A percentile compares a stretch with the other conserved stretches of the same genome.
These are phyloP conservation scores for Gymnothorax reevesii DNA, from an alignment of 2,797 vertebrate genomes.

Conservation along the genomic window DNA sequence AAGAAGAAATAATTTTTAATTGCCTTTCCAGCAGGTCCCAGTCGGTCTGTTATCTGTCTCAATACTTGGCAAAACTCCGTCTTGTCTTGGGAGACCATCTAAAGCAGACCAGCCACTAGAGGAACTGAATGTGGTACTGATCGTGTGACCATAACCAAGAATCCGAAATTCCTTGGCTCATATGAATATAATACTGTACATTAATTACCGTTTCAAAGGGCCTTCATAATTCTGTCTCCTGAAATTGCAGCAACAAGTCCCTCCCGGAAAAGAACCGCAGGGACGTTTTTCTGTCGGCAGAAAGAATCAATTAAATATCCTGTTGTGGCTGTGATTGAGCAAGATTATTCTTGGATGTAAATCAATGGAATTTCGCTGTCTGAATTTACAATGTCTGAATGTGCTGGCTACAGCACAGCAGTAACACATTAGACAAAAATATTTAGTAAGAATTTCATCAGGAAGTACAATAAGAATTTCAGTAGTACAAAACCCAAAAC, in stretches of 20 bases:
- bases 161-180: background rate
- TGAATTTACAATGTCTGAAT: background rate
- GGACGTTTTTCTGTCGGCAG: slow-evolving; percentile 18
- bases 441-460: background rate
- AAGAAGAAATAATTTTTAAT: too few relatives aligned
- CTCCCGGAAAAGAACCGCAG: background rate
- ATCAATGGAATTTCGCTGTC: background rate
- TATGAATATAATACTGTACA: background rate
- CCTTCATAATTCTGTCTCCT: background rate
- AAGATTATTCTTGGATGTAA: background rate
- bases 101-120: background rate
- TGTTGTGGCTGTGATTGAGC: slow-evolving; percentile 7
- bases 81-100: too few relatives aligned
- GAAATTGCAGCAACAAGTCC: background rate
- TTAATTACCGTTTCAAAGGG: background rate
- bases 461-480: background rate
- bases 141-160: background rate
- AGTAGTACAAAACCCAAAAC: too few relatives aligned
- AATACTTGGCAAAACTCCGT: too few relatives aligned
- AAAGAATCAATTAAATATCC: slow-evolving; percentile 7
- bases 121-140: background rate
- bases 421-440: background rate
- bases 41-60: too few relatives aligned
- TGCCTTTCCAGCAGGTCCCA: too few relatives aligned
- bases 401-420: background rate